Percentiles rank a stretch among this genome's conserved stretches.
These are phyloP conservation scores for Brenthis daphne DNA, from an alignment of 2,888 invertebrate species.

Conservation along the genomic window DNA sequence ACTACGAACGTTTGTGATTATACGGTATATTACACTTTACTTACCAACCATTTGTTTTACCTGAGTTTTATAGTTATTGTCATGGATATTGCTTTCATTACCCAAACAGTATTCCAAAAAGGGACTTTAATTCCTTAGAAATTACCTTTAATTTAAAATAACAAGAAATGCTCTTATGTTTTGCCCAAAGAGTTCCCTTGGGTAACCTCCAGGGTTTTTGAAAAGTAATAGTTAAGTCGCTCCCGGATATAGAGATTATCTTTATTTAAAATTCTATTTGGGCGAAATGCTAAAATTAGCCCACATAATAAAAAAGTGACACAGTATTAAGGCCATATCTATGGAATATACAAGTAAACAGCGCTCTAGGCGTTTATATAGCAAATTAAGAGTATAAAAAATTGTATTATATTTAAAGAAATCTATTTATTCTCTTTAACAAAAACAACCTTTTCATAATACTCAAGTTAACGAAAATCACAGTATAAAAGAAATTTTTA, in stretches of 20 bases:
- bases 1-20: not conserved
- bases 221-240: conserved; percentile 28
- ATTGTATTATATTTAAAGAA: too few relatives aligned
- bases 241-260: conserved; percentile 22
- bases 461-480: too few relatives aligned
- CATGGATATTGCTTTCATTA: conserved; percentile 27
- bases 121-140: conserved; percentile 29
- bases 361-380: too few relatives aligned
- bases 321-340: not conserved
- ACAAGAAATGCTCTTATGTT: conserved; percentile 28
- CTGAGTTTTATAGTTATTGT: conserved; percentile 28
- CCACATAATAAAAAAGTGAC: not conserved
- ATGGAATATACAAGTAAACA: not conserved
- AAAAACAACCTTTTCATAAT: too few relatives aligned
- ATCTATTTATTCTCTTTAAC: too few relatives aligned
- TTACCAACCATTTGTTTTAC: conserved; percentile 22
- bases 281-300: not conserved
- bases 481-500: too few relatives aligned
- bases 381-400: too few relatives aligned
- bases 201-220: conserved; percentile 28
- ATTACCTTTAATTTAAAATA: conserved; percentile 39
- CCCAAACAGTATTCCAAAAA: conserved; percentile 27
- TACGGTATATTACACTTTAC: conserved; percentile 4
- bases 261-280: conserved; percentile 10
- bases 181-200: conserved; percentile 29